A percentile compares a stretch with the other conserved stretches of the same genome.
Conservation (phyloP, 2,113 vertebrate genomes). For the Cyprinodon variegatus region DNA sequence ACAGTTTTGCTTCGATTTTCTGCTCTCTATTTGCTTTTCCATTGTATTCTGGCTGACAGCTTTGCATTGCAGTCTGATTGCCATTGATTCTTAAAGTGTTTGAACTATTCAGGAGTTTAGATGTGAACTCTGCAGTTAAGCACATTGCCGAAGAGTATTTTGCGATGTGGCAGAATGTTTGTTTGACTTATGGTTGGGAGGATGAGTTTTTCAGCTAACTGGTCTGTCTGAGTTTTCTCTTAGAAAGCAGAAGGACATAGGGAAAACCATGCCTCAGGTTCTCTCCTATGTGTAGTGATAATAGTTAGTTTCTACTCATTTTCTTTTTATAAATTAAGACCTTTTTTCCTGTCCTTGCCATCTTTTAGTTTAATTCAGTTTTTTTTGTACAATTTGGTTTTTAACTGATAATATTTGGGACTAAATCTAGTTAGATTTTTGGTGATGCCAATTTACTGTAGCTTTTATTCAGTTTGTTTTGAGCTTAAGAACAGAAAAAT, state of each 20-base stretch:
- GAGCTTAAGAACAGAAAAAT: background rate
- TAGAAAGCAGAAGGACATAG: background rate
- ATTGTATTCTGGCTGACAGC: constrained; percentile 6
- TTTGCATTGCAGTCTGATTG: constrained; percentile 6
- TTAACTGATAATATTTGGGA: background rate
- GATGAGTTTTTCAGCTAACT: background rate
- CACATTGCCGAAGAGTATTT: background rate
- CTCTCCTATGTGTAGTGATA: background rate
- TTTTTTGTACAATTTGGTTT: background rate
- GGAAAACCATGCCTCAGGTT: background rate
- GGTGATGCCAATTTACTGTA: background rate
- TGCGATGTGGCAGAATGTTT: background rate
- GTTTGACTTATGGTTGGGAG: background rate
- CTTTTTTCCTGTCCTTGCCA: background rate
- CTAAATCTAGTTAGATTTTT: background rate
- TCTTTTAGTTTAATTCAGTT: background rate
- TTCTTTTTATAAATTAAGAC: background rate
- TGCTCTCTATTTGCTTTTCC: constrained; percentile 6
- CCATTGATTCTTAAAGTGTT: constrained; percentile 13
- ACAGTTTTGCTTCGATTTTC: constrained; percentile 1
- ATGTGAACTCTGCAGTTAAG: background rate
- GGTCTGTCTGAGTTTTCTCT: background rate
- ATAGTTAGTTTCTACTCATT: background rate
- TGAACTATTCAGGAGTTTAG: constrained; percentile 4
- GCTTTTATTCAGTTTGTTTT: background rate